Percentiles rank a stretch among this genome's conserved stretches.
phyloP scores from a whole-genome alignment of 2,113 vertebrate genomes.

The Strix aluco region DNA sequence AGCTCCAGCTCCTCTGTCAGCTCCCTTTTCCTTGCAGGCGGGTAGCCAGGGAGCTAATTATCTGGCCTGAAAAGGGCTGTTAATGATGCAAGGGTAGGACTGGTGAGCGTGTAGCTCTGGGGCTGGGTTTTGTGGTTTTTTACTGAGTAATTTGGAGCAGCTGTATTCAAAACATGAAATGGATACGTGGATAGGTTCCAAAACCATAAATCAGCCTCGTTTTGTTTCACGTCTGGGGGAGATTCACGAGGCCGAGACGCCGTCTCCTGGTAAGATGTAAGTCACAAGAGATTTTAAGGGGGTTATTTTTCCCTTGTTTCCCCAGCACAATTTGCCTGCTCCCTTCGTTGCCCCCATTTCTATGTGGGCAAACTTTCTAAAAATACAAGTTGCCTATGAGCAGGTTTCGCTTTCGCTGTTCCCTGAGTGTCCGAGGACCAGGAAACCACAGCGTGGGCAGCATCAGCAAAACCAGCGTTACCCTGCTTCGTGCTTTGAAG shows the following conservation, averaged over 20 bases:
- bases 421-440: not conserved
- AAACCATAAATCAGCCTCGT: not conserved
- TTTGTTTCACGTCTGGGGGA: accelerated
- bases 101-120: not conserved
- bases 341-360: not conserved
- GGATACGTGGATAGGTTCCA: not conserved
- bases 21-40: not conserved
- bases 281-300: not conserved
- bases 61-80: not conserved
- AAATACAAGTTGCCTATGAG: not conserved
- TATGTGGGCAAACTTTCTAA: not conserved
- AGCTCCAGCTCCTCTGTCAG: not conserved
- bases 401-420: accelerated
- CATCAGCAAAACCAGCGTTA: not conserved
- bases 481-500: not conserved
- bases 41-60: not conserved
- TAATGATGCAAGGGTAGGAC: not conserved
- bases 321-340: not conserved
- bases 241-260: accelerated
- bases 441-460: not conserved
- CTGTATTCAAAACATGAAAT: not conserved
- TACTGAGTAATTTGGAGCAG: not conserved
- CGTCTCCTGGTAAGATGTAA: not conserved
- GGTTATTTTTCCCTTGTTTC: not conserved
- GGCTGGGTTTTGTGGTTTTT: not conserved